Percentiles rank a stretch among this genome's conserved stretches.
Evolutionary conservation across 1,140 invertebrate species (phyloP).

Genomic region (Marisa cornuarietis): DNA sequence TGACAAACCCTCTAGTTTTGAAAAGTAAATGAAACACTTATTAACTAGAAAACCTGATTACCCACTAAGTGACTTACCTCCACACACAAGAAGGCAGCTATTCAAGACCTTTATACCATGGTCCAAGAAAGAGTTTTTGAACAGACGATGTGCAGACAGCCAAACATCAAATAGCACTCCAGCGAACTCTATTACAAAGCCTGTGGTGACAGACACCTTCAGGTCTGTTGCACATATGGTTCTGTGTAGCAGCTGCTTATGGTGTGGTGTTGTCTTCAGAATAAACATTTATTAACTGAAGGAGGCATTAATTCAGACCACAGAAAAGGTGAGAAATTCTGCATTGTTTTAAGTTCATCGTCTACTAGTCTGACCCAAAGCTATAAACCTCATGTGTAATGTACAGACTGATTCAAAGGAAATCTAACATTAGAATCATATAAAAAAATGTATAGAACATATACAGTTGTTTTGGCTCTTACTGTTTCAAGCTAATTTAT

Average conservation of each 20-base stretch:
- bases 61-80: conserved; percentile 30
- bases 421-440: not conserved
- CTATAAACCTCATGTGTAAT: too few relatives aligned
- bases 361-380: too few relatives aligned
- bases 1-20: too few relatives aligned
- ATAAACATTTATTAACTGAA: conserved; percentile 18
- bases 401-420: not conserved
- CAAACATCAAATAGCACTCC: conserved; percentile 32
- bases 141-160: conserved; percentile 21
- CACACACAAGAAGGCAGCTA: conserved; percentile 30
- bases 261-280: conserved; percentile 21
- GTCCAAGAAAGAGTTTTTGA: conserved; percentile 25
- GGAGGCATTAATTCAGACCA: conserved; percentile 22
- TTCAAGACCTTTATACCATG: conserved; percentile 24
- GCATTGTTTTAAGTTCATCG: too few relatives aligned
- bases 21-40: not conserved
- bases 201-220: conserved; percentile 23
- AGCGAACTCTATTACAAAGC: conserved; percentile 35
- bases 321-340: not conserved
- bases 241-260: conserved; percentile 18
- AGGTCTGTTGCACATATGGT: conserved; percentile 34
- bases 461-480: not conserved
- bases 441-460: not conserved
- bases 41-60: not conserved
- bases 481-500: too few relatives aligned